phyloP scores from a whole-genome alignment of 2,888 invertebrate species.

The Troides aeacus region DNA sequence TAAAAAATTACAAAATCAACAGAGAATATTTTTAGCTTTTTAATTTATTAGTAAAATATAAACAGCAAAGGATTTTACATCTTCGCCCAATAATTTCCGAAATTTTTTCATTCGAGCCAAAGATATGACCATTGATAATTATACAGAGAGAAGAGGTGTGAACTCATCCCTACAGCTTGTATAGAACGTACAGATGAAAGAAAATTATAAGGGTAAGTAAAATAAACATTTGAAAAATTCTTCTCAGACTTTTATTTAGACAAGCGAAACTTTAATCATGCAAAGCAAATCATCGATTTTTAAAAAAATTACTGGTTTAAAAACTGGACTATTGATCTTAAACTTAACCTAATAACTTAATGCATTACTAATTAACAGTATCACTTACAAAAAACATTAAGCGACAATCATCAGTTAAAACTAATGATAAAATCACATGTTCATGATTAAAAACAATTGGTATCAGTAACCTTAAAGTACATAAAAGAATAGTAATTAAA shows the following conservation, averaged over 20 bases:
- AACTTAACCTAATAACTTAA: slow-evolving; percentile 38
- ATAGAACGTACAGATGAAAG: too few species aligned
- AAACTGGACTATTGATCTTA: slow-evolving; percentile 41
- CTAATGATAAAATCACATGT: slow-evolving; percentile 67
- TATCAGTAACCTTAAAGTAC: slow-evolving; percentile 42
- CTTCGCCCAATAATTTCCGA: too few species aligned
- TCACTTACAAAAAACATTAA: slow-evolving; percentile 50
- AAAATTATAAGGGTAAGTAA: background rate
- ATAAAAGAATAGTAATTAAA: slow-evolving; percentile 48
- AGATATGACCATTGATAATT: too few species aligned
- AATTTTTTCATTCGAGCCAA: too few species aligned
- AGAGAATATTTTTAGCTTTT: too few species aligned
- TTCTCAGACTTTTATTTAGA: slow-evolving; percentile 55
- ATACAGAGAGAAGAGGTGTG: too few species aligned
- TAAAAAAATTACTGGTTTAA: slow-evolving; percentile 49
- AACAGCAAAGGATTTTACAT: too few species aligned
- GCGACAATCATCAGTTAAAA: slow-evolving; percentile 71
- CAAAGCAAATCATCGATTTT: slow-evolving; percentile 46
- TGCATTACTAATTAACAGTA: slow-evolving; percentile 41
- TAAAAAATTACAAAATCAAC: too few species aligned
- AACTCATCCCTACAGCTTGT: too few species aligned
- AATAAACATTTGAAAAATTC: slow-evolving; percentile 3
- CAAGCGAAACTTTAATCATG: slow-evolving; percentile 65
- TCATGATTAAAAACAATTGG: slow-evolving; percentile 72
- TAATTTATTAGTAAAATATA: too few species aligned